A percentile compares a stretch with the other conserved stretches of the same genome.
These are phyloP conservation scores for Protophormia terraenovae DNA, from an alignment of 2,888 invertebrate genomes.

Conservation along the genomic window DNA sequence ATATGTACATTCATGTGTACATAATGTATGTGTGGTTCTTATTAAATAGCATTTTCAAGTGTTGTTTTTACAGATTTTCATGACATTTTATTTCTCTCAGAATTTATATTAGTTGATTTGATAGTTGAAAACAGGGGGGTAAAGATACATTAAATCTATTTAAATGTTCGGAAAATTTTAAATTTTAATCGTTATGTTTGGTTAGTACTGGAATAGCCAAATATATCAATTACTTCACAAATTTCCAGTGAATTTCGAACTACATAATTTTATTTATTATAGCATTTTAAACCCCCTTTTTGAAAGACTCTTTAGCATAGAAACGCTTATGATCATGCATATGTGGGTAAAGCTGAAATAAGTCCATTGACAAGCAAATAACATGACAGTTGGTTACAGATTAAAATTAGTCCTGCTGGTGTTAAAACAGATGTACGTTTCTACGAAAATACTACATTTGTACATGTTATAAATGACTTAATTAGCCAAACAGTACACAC, in stretches of 20 bases:
- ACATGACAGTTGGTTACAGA: not conserved
- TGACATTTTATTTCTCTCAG: conserved; percentile 7
- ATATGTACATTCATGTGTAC: not conserved
- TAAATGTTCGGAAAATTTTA: too few species aligned
- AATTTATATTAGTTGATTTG: not conserved
- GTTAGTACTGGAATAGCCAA: not conserved
- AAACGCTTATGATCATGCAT: too few species aligned
- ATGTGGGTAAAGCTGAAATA: not conserved
- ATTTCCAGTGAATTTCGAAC: too few species aligned
- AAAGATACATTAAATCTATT: too few species aligned
- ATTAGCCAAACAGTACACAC: not conserved
- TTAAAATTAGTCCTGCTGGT: not conserved
- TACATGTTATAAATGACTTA: not conserved
- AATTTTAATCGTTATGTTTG: too few species aligned
- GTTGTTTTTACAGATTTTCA: conserved; percentile 3
- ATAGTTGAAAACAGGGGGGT: too few species aligned
- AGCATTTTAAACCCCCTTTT: not conserved
- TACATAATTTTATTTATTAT: too few species aligned
- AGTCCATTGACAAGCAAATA: not conserved
- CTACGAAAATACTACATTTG: not conserved
- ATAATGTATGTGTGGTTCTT: not conserved
- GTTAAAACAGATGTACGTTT: not conserved
- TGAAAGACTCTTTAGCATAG: too few species aligned
- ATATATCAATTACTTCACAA: too few species aligned
- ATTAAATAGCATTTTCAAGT: conserved; percentile 8